These are phyloP conservation scores for Zosterops pallidus DNA, from an alignment of 2,113 vertebrate genomes.

Conservation along the genomic window DNA sequence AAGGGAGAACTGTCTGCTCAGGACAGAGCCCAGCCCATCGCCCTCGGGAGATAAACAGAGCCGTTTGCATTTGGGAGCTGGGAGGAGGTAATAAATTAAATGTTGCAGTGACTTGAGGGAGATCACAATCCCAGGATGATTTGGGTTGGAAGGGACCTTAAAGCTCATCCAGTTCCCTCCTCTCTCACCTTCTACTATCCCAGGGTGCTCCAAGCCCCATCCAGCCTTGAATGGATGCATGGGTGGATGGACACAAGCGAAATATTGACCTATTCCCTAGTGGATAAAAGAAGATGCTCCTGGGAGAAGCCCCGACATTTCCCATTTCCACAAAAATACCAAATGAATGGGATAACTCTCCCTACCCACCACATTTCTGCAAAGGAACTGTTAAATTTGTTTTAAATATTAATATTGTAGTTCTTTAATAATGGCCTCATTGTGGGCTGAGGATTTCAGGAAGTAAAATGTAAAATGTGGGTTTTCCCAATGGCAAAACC, in stretches of 20 bases:
- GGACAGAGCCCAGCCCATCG: not conserved
- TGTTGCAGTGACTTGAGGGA: accelerated
- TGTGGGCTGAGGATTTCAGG: not conserved
- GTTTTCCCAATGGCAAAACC: not conserved
- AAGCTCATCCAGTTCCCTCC: not conserved
- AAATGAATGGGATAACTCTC: not conserved
- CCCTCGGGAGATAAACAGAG: not conserved
- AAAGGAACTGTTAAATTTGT: not conserved
- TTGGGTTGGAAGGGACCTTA: not conserved
- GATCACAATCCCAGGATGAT: not conserved
- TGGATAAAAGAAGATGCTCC: not conserved
- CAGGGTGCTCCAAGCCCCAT: not conserved
- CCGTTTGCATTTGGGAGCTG: accelerated
- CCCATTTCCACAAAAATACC: not conserved
- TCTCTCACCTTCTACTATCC: not conserved
- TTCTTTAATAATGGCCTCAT: not conserved
- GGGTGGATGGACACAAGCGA: not conserved
- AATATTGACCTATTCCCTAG: not conserved
- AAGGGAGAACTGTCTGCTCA: not conserved
- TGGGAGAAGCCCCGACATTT: not conserved
- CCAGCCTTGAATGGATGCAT: not conserved
- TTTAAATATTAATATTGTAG: not conserved
- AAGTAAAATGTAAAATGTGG: not conserved
- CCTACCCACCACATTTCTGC: not conserved
- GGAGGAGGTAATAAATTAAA: not conserved